Evolutionary conservation across 2,113 vertebrate genomes (phyloP), one percentile per base, ranked within the genome.

Genomic region (Erinaceus europaeus): DNA sequence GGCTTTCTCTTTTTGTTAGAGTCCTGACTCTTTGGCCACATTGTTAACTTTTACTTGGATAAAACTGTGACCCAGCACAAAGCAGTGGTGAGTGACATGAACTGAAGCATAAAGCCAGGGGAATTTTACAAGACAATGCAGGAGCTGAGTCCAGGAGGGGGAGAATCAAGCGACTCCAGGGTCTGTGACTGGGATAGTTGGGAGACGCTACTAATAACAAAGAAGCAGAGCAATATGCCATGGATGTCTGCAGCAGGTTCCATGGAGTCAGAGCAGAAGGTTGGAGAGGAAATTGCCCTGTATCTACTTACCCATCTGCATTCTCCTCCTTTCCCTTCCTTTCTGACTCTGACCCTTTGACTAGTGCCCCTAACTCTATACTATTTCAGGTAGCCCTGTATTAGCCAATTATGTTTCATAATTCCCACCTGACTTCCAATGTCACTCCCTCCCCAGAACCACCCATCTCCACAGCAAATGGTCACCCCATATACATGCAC

Each of bases 231-330:
- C 4, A 11, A 5, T n/a, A 17, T 5, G 29, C 21, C 2, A 0
- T 0, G 2, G 6, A 5, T 25, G 1, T n/a, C 48, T 21, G 9
- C 1, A 8, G 6, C 13, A 9, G 46, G n/a, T n/a, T 44, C 36
- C 44, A n/a, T 14, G 2, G 21, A 34, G n/a, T 25, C 17, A 8
- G 67, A 27, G 4, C 52, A 27, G 34, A 42, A 2, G 32, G 52
- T 32, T 11, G 36, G 57, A 42, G n/a, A 65, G 13, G 25, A 79
- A 71, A 4, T 5, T 11, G 10, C 53, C n/a, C 3, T 15, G 1
- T 0, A 48, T 21, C 20, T 9, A 17, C 1, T 2, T 3, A 2
- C 0, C 15, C n/a, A 38, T 55, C 48, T 11, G 2, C 8, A 27
- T 65, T 23, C 20, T 3, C 34, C 18, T 23, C 21, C 57, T 4